Evolutionary conservation across 2,113 vertebrate genomes (phyloP).

Genomic region (Leptodactylus fuscus): DNA sequence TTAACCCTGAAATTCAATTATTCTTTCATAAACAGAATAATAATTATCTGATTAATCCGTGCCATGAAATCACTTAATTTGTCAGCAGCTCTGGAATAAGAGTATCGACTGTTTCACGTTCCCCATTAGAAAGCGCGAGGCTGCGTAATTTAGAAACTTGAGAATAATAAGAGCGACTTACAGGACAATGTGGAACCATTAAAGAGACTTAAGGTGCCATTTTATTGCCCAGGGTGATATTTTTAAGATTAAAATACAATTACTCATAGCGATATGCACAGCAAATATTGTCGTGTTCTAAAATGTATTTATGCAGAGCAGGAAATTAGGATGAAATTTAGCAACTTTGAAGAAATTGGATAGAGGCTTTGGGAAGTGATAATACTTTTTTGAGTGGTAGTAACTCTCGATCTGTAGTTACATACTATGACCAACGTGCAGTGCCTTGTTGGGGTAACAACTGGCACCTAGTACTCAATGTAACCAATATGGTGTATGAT

Average conservation of each 20-base stretch:
- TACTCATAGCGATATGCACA: not conserved
- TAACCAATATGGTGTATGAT: no score
- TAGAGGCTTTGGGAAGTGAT: not conserved
- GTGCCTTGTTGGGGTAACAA: not conserved
- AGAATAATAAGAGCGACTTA: constrained; percentile 48
- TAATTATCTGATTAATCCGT: constrained; percentile 67
- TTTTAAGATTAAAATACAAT: constrained; percentile 42
- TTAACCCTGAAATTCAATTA: constrained; percentile 70
- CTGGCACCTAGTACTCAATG: not conserved
- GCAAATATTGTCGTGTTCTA: constrained; percentile 10
- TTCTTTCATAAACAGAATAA: constrained; percentile 68
- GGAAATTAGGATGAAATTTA: not conserved
- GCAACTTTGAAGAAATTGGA: not conserved
- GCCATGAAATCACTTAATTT: constrained; percentile 65
- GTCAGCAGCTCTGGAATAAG: constrained; percentile 58
- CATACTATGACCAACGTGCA: not conserved
- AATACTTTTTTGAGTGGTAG: not conserved
- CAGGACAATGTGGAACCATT: constrained; percentile 38
- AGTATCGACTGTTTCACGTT: constrained; percentile 63
- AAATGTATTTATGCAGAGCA: not conserved
- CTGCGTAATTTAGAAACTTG: constrained; percentile 62
- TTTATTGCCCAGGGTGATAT: constrained; percentile 18
- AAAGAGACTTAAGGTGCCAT: constrained; percentile 24
- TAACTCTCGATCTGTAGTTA: not conserved
- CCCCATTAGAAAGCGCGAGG: constrained; percentile 59